These are phyloP conservation scores for Sepiola atlantica DNA, from an alignment of 2,888 invertebrate genomes.

Conservation along the genomic window DNA sequence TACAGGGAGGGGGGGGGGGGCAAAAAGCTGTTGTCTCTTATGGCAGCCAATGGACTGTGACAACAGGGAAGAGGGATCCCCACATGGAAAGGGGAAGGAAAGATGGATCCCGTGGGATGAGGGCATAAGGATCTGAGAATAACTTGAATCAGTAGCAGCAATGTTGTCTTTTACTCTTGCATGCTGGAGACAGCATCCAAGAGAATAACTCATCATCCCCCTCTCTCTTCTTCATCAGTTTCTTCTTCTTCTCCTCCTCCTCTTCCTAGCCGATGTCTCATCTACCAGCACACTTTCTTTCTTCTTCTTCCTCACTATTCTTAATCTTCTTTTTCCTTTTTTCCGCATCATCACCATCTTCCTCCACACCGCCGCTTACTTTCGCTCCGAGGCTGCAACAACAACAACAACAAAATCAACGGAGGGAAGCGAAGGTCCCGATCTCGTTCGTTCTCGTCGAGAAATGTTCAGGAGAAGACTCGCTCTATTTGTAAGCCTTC, in stretches of 20 bases:
- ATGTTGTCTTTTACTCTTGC: background rate
- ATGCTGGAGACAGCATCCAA: constrained; percentile 12
- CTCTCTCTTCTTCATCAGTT: too few species aligned
- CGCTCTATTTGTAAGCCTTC: constrained; percentile 23
- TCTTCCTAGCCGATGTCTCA: background rate
- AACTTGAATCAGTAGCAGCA: background rate
- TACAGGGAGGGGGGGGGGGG: background rate
- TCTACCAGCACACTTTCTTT: too few species aligned
- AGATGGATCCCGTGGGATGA: background rate
- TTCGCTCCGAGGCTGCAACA: background rate
- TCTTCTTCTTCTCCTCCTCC: too few species aligned
- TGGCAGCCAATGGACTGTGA: constrained; percentile 20
- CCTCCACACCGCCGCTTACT: background rate
- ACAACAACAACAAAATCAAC: constrained; percentile 1
- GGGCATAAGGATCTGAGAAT: background rate
- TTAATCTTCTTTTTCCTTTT: background rate
- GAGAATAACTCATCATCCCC: background rate
- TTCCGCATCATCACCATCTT: background rate
- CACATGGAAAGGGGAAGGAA: background rate
- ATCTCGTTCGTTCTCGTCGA: background rate
- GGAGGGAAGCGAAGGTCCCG: constrained; percentile 14
- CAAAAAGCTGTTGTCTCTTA: background rate
- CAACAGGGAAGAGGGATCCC: background rate
- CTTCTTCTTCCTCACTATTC: background rate
- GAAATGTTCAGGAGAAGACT: constrained; percentile 1